Conservation (phyloP, 1,140 invertebrate genomes). For the Lepidotrigona ventralis region DNA sequence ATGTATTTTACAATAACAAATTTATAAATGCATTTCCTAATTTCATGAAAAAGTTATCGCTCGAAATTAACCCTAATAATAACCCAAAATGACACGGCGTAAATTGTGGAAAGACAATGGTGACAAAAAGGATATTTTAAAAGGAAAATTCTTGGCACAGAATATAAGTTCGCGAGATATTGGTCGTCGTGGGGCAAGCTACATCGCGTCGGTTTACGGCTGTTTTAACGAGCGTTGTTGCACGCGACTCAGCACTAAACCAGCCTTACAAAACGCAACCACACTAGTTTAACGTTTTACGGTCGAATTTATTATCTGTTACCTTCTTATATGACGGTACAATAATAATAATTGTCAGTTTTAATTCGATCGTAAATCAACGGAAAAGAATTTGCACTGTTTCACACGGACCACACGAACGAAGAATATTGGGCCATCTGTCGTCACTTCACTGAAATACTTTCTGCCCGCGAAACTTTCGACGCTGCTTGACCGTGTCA, state of each 20-base stretch:
- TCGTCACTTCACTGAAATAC: conserved; percentile 66
- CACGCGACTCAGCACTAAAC: conserved; percentile 80
- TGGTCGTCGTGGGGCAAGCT: conserved; percentile 58
- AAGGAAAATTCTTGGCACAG: conserved; percentile 24
- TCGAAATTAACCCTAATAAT: not conserved
- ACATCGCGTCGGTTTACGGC: conserved; percentile 76
- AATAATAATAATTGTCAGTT: conserved; percentile 81
- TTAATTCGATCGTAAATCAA: conserved; percentile 79
- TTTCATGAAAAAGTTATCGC: not conserved
- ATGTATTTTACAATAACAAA: not conserved
- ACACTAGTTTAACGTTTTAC: conserved; percentile 80
- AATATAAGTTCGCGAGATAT: conserved; percentile 56
- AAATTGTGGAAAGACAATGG: conserved; percentile 18
- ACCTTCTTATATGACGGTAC: conserved; percentile 79
- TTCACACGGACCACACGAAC: conserved; percentile 51
- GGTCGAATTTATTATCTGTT: conserved; percentile 80
- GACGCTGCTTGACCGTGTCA: conserved; percentile 57
- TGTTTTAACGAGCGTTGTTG: conserved; percentile 79
- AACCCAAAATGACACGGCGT: not conserved
- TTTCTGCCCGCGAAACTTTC: conserved; percentile 28
- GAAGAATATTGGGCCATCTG: conserved; percentile 69
- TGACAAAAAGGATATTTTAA: conserved; percentile 1
- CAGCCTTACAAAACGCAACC: conserved; percentile 78
- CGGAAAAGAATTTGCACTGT: conserved; percentile 69
- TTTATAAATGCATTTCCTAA: not conserved